These are phyloP conservation scores for Acipenser transmontanus DNA, from an alignment of 2,797 vertebrate species.

Conservation along the genomic window DNA sequence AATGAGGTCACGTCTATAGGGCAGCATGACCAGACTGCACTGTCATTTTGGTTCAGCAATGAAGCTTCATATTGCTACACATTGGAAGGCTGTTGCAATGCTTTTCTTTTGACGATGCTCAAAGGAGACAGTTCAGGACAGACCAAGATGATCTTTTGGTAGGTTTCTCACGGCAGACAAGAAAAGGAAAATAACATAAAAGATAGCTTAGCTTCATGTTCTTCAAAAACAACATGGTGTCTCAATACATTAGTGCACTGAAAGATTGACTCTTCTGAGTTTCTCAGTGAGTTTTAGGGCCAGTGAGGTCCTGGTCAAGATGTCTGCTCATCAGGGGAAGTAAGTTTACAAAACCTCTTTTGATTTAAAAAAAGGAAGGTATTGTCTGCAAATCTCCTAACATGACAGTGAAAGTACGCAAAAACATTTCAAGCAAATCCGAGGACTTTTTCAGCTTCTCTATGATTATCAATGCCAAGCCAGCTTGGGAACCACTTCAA, in stretches of 20 bases:
- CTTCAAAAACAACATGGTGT: neutral
- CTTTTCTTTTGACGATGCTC: neutral
- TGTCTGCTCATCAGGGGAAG: too few relatives aligned
- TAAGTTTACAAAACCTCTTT: too few relatives aligned
- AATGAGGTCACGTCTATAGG: conserved; percentile 8
- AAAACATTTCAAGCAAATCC: neutral
- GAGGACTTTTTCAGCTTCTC: neutral
- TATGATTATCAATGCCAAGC: neutral
- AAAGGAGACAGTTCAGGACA: neutral
- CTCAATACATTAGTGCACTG: too few relatives aligned
- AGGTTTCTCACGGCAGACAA: neutral
- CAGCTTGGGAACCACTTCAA: conserved; percentile 4
- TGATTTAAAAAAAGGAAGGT: too few relatives aligned
- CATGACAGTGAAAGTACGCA: neutral
- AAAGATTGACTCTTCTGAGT: too few relatives aligned
- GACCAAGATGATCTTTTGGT: neutral
- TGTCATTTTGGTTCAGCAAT: conserved; percentile 10
- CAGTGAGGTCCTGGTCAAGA: too few relatives aligned
- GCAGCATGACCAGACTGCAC: neutral
- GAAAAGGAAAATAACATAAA: neutral
- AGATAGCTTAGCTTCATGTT: neutral
- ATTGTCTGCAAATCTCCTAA: neutral
- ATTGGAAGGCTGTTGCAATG: neutral
- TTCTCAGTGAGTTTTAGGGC: too few relatives aligned
- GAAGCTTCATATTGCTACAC: neutral